Base-by-base conservation (phyloP, 2,113 vertebrate species). In the Pyxicephalus adspersus region DNA sequence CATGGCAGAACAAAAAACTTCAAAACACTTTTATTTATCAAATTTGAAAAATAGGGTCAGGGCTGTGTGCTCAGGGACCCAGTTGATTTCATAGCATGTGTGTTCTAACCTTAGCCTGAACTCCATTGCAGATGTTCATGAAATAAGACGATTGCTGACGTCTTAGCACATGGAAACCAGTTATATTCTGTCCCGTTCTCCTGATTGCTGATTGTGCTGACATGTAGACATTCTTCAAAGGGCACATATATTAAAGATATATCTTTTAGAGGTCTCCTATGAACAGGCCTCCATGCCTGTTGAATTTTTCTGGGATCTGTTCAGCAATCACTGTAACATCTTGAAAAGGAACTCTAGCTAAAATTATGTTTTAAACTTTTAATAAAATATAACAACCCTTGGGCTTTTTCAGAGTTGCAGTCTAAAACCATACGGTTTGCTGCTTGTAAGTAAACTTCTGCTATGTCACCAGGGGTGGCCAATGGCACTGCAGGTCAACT, bases 101-200 rank as follows among this genome's bases (percentile, higher is more conserved):
- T 74, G 79, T 73, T 61, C 79, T 81, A 81, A 64, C 58, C 68
- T 63, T n/a, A 57, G 20, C 3, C 76, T 78, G 64, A 78, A 78
- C 76, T 51, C 76, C 76, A 34, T 26, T 45, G 64, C 79, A 82
- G 80, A 82, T 82, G 80, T 75, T 34, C 26, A 20, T 8, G 28
- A 22, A 25, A 72, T 19, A 51, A 25, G 28, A 38, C 29, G 4
- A n/a, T 63, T 70, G 17, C 28, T 68, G 77, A 79, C 31, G 29
- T 79, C 19, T 19, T 82, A 75, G 50, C 63, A 75, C 71, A 82
- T 73, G 68, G 29, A 64, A 64, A 58, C 51, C 61, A 66, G 70
- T 29, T 64, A 75, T 63, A 50, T 28, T 55, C 11, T 66, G 70
- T 25, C 23, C 55, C 9, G 18, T 45, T 72, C 67, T 54, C 29